These are phyloP conservation scores for Lathamus discolor DNA, from an alignment of 2,113 vertebrate genomes.

Conservation along the genomic window DNA sequence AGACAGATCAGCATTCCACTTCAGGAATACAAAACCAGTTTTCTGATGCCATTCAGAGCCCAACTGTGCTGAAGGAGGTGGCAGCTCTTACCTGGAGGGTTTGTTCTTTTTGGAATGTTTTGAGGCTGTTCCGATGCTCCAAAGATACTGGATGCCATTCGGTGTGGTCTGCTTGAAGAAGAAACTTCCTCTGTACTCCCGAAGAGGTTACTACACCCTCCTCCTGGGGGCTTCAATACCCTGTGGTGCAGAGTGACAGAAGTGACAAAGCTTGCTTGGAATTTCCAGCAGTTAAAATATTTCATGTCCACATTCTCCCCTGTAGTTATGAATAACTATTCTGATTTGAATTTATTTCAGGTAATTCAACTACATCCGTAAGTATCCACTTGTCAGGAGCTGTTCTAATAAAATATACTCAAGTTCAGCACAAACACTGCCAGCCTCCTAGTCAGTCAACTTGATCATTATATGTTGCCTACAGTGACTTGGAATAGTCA, in stretches of 20 bases:
- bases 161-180: conserved; percentile 77
- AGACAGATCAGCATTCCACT: background rate
- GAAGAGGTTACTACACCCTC: conserved; percentile 86
- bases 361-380: background rate
- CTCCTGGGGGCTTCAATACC: conserved; percentile 88
- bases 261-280: background rate
- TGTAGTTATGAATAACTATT: background rate
- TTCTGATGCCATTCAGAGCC: background rate
- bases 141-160: conserved; percentile 91
- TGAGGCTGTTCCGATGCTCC: conserved; percentile 81
- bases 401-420: background rate
- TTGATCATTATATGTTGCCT: background rate
- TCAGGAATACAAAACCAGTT: background rate
- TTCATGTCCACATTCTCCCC: background rate
- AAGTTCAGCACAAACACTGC: background rate
- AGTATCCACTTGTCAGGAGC: background rate
- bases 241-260: conserved; percentile 57
- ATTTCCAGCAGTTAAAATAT: background rate
- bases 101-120: conserved; percentile 82
- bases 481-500: background rate
- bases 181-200: conserved; percentile 80
- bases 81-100: conserved; percentile 88
- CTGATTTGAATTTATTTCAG: background rate
- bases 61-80: background rate
- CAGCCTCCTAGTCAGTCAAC: background rate